Evolutionary conservation across 2,888 invertebrate species (phyloP).

Genomic region (Octonoba sinensis): DNA sequence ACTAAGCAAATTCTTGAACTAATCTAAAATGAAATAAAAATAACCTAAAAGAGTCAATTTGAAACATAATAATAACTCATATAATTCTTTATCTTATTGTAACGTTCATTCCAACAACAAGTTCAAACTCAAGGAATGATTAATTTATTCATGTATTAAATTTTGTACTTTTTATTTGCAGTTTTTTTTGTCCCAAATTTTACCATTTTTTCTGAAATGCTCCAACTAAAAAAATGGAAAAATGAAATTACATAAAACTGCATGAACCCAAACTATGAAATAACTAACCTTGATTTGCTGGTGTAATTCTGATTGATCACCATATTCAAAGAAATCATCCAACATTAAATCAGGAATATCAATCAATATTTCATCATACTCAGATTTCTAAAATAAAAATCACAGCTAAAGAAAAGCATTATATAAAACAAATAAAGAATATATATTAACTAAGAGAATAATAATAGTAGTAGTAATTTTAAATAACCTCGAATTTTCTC

Average conservation of each 20-base stretch:
- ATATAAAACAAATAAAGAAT: background rate
- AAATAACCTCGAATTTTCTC: background rate
- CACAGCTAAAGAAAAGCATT: background rate
- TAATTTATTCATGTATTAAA: too few species aligned
- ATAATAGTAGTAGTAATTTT: background rate
- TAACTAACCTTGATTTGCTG: slow-evolving; percentile 42
- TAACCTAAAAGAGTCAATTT: too few species aligned
- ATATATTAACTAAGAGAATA: background rate
- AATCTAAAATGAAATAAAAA: too few species aligned
- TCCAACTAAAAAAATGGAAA: background rate
- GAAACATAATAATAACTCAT: too few species aligned
- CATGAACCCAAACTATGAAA: too few species aligned
- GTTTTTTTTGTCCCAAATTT: too few species aligned
- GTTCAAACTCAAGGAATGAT: too few species aligned
- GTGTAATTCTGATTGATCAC: slow-evolving; percentile 34
- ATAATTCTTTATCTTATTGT: too few species aligned
- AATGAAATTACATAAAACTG: background rate
- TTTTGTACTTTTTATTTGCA: too few species aligned
- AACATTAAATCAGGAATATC: slow-evolving; percentile 16
- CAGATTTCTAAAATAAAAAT: slow-evolving; percentile 1
- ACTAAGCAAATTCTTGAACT: too few species aligned
- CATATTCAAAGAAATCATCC: slow-evolving; percentile 45
- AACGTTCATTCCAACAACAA: too few species aligned
- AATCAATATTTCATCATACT: background rate
- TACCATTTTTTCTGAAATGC: background rate